phyloP scores from a whole-genome alignment of 2,888 invertebrate species.

The Bembecia ichneumoniformis region DNA sequence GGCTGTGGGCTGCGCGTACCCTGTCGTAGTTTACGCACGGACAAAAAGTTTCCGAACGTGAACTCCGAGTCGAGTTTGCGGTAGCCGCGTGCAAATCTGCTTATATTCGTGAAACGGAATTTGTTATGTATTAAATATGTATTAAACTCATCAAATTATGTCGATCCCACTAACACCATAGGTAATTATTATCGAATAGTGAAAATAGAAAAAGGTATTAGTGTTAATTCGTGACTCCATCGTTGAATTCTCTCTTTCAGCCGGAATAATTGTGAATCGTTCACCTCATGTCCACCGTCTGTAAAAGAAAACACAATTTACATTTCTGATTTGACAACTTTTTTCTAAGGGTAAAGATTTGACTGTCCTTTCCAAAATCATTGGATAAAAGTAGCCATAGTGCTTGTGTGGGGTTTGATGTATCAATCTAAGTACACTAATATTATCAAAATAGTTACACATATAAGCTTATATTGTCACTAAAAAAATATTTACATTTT shows the following conservation, averaged over 20 bases:
- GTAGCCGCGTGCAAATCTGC: conserved; percentile 41
- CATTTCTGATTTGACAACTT: not conserved
- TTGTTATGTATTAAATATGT: too few species aligned
- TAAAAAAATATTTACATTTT: too few species aligned
- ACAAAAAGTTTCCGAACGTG: conserved; percentile 14
- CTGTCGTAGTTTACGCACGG: conserved; percentile 28
- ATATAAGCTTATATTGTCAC: too few species aligned
- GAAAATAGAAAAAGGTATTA: not conserved
- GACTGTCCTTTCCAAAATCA: too few species aligned
- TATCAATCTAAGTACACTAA: too few species aligned
- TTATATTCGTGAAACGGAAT: conserved; percentile 4
- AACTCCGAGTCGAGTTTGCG: conserved; percentile 34
- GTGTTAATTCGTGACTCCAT: not conserved
- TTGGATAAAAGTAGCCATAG: too few species aligned
- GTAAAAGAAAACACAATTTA: not conserved
- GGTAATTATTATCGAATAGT: not conserved
- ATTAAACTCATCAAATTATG: not conserved
- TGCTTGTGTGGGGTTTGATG: too few species aligned
- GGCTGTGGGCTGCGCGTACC: conserved; percentile 58
- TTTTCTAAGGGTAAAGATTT: too few species aligned
- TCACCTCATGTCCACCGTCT: not conserved
- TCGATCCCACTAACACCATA: not conserved
- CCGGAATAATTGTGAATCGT: not conserved
- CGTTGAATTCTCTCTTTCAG: not conserved
- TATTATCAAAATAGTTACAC: too few species aligned